Conservation (phyloP, 30 jellyfish, hydroid and myxozoan species). For the Turritopsis rubra region DNA sequence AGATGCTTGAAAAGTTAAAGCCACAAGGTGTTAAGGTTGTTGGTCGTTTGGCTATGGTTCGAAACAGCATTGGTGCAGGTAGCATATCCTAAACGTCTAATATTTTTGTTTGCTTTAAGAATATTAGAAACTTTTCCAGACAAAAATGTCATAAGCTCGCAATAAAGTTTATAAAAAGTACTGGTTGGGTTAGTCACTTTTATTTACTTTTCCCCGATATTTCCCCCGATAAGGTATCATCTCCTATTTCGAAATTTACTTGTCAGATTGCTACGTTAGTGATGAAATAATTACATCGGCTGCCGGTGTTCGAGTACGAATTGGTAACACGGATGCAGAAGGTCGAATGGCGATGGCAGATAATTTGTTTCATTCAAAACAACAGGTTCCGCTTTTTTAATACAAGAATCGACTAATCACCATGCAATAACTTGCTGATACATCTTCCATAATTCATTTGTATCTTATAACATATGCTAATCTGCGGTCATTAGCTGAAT, state of each 20-base stretch:
- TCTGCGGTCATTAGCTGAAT: neutral
- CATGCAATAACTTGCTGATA: no score
- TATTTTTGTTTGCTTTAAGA: neutral
- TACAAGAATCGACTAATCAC: no score
- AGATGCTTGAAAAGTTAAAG: constrained; percentile 51
- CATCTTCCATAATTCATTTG: neutral
- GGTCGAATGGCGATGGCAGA: constrained; percentile 99
- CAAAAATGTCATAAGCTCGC: no score
- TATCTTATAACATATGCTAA: neutral
- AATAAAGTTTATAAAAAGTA: no score
- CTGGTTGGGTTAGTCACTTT: neutral
- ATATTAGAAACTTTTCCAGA: neutral
- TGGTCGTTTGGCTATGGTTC: constrained; percentile 87
- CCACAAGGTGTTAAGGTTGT: constrained; percentile 79
- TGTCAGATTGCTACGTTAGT: constrained; percentile 83
- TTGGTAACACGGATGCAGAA: constrained; percentile 98
- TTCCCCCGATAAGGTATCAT: no score
- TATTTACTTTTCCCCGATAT: neutral
- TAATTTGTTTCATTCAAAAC: constrained; percentile 52
- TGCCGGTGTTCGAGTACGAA: constrained; percentile 93
- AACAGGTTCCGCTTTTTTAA: no score
- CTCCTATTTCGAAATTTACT: neutral
- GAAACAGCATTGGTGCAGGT: constrained; percentile 98
- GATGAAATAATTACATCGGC: constrained; percentile 93
- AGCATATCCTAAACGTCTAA: neutral